Evolutionary conservation across 2,797 vertebrate genomes (phyloP), one percentile per base, ranked within the genome.

Genomic region (Tragopan temminckii): DNA sequence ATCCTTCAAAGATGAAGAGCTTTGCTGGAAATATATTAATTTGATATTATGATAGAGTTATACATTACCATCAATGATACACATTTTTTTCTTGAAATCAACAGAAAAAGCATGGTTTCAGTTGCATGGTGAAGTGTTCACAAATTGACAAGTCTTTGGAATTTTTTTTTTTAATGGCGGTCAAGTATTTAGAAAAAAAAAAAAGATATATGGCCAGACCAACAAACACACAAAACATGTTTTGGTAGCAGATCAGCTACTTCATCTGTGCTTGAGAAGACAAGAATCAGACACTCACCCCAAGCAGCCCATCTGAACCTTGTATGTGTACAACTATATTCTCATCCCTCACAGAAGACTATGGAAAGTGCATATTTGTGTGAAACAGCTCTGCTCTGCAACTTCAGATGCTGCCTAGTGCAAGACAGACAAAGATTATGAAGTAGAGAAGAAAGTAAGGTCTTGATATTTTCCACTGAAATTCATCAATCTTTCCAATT

Each of bases 281-380:
- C 13, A 11, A 17, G 27, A 31, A 75, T 66, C 71, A 87, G 14
- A 35, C 25, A 36, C n/a, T 76, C 33, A 45, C 29, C 52, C 16
- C 17, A 17, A 21, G 33, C 8, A 53, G 29, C 11, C 29, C 27
- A 31, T 27, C 18, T 35, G 58, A 52, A 69, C 7, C 24, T 89
- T 15, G 3, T 8, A 21, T 1, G 4, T 55, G 23, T 46, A 36
- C 17, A 40, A 7, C 2, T 16, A 31, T 38, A 50, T 38, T 40
- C 45, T 27, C 48, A 20, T 66, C 25, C 67, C 9, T 53, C 13
- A 3, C 25, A 5, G 27, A 66, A 33, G 9, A 50, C 1, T 10
- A 18, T 2, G 5, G 9, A 11, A 7, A 59, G 53, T 2, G 7
- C 33, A 5, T 1, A 2, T 63, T 62, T 77, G 13, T 24, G 17